A percentile compares a stretch with the other conserved stretches of the same genome.
These are phyloP conservation scores for Xanthostigma xanthostigma DNA, from an alignment of 2,888 invertebrate genomes.

Conservation along the genomic window DNA sequence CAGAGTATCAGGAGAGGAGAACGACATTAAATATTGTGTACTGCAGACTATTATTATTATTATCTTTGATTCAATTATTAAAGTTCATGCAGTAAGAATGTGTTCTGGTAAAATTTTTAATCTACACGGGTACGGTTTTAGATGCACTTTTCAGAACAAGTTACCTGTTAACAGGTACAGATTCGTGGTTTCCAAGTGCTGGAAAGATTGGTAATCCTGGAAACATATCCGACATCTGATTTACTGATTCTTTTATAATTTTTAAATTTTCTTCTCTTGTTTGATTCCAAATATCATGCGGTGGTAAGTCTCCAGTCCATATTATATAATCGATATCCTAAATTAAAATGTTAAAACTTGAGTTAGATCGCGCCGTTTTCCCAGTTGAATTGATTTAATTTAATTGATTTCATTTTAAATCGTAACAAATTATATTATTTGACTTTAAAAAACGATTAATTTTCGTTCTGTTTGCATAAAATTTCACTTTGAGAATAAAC, in stretches of 20 bases:
- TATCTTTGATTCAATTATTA: background rate
- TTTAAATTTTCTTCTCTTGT: constrained; percentile 77
- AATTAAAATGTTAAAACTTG: constrained; percentile 14
- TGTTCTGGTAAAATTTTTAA: background rate
- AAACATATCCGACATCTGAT: constrained; percentile 74
- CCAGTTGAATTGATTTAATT: background rate
- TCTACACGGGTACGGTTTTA: background rate
- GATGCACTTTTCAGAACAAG: constrained; percentile 1
- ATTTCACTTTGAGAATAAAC: constrained; percentile 2
- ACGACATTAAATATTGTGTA: background rate
- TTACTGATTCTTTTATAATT: constrained; percentile 70
- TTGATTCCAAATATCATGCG: constrained; percentile 93
- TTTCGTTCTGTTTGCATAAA: too few relatives aligned
- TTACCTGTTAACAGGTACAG: constrained; percentile 86
- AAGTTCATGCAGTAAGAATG: background rate
- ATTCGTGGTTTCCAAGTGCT: constrained; percentile 92
- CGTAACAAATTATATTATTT: too few relatives aligned
- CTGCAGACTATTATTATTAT: background rate
- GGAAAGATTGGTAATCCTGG: constrained; percentile 88
- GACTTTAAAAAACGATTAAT: too few relatives aligned
- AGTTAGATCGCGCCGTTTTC: background rate
- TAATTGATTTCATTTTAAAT: too few relatives aligned
- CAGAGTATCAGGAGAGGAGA: too few relatives aligned
- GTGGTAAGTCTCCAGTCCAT: constrained; percentile 93
- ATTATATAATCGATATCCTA: constrained; percentile 85